Evolutionary conservation across 1,140 invertebrate genomes (phyloP).

Genomic region (Homalodisca vitripennis): DNA sequence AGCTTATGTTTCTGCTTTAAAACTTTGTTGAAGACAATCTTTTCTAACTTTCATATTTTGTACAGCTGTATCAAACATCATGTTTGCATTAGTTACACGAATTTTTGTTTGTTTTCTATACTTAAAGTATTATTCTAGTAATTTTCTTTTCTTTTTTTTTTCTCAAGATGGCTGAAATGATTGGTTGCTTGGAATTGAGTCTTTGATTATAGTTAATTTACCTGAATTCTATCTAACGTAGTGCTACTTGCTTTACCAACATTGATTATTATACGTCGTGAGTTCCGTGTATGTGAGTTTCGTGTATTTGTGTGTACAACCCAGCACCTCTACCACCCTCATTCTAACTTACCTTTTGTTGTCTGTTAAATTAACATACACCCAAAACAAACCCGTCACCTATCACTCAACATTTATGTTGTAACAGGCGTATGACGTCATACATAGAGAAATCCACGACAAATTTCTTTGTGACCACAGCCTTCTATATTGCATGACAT

Average conservation of each 20-base stretch:
- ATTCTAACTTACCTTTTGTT: neutral
- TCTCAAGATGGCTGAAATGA: neutral
- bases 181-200: neutral
- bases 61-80: no score
- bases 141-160: no score
- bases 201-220: no score
- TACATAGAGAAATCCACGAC: neutral
- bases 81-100: no score
- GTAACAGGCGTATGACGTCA: neutral
- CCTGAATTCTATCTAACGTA: neutral
- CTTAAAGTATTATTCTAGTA: no score
- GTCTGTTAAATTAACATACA: neutral
- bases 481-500: neutral
- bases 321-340: no score
- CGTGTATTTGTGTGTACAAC: neutral
- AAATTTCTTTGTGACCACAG: neutral
- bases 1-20: no score
- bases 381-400: neutral
- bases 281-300: no score
- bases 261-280: constrained; percentile 6
- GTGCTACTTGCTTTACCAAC: neutral
- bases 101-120: no score
- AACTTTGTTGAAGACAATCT: no score
- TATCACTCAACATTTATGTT: neutral
- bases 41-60: no score